Base-by-base conservation (phyloP, 2,797 vertebrate genomes). In the Rhynchotus rufescens region DNA sequence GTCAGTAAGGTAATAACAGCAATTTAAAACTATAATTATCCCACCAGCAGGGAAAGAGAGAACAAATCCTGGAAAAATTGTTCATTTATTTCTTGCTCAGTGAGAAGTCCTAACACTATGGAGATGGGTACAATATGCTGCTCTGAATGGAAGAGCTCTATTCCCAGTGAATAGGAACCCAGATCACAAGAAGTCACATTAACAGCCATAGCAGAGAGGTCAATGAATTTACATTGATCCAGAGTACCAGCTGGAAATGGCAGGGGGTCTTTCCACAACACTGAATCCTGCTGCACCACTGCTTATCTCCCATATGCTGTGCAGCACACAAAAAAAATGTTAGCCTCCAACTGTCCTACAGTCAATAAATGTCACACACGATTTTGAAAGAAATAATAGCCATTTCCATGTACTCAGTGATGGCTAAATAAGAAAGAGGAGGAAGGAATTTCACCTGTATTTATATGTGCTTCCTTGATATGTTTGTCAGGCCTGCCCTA, bases 1-100 rank as follows among this genome's bases (percentile, higher is more conserved):
- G 15, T 84, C 49, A 51, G 69, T 78, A 90, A 81, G 16, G 25
- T 57, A 89, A 67, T 79, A 76, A 76, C 3, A 87, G 47, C 61
- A 78, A 89, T 45, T 92, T 75, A 72, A 84, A 93, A 66, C 13
- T 23, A 9, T 64, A 73, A 85, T 69, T 92, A 84, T 76, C 40
- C 36, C 13, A 42, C 20, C 26, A 75, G 22, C 17, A 78, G 36
- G 42, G 28, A 87, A n/a, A 47, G 11, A 69, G n/a, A 67, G 40
- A 78, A 78, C 42, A 74, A 81, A 62, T 13, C 49, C 6, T 51
- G 65, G 45, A 84, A 88, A n/a, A 86, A 21, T 4, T 15, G 60
- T 22, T 66, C 10, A 36, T 54, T 78, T 80, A 20, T 68, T 69
- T 82, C 42, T 87, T 80, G 19, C 26, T 80, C 14, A 0, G 60